Evolutionary conservation across 2,888 invertebrate genomes (phyloP).

Genomic region (Apodemia zela): DNA sequence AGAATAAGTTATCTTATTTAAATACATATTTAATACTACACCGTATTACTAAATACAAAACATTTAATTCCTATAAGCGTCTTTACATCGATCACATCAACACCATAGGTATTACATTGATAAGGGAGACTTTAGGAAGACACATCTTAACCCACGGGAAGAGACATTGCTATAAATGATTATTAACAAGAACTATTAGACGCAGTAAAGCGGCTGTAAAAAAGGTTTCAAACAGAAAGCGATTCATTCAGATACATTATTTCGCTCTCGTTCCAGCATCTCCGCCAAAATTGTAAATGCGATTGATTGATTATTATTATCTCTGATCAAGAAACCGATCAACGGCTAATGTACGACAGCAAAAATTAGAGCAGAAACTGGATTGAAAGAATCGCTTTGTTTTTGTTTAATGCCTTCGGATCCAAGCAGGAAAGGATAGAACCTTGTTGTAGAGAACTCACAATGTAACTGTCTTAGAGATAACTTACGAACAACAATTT

Average conservation of each 20-base stretch:
- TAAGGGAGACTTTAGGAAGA: slow-evolving; percentile 51
- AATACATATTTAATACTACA: slow-evolving; percentile 18
- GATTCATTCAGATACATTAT: neutral
- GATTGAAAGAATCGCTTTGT: no score
- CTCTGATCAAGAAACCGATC: no score
- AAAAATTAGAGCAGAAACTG: no score
- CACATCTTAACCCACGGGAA: slow-evolving; percentile 31
- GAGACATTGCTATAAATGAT: neutral
- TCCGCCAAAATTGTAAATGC: neutral
- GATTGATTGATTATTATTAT: no score
- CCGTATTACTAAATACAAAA: slow-evolving; percentile 29
- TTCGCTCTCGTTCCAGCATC: neutral
- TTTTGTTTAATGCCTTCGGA: no score
- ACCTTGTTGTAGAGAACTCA: no score
- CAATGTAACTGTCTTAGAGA: no score
- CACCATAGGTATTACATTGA: slow-evolving; percentile 47
- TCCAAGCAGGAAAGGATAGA: no score
- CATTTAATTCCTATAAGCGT: slow-evolving; percentile 65
- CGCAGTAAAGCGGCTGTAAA: neutral
- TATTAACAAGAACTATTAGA: neutral
- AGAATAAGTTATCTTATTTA: neutral
- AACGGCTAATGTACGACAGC: no score
- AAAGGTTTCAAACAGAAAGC: neutral
- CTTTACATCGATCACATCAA: slow-evolving; percentile 68
- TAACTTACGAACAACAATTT: no score